These are phyloP conservation scores for Malacosoma neustria DNA, from an alignment of 2,888 invertebrate species.

Conservation along the genomic window DNA sequence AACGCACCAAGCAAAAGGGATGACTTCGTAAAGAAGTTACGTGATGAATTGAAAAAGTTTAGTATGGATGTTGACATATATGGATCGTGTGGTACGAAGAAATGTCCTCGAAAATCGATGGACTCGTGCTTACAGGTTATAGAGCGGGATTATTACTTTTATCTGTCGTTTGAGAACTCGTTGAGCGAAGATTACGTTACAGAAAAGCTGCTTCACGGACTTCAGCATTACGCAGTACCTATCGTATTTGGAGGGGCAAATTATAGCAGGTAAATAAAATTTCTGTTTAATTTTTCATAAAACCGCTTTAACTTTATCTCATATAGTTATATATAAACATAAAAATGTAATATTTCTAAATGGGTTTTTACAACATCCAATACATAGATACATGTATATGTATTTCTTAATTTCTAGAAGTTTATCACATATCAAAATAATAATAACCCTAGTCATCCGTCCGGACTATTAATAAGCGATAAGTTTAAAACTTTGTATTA, in stretches of 20 bases:
- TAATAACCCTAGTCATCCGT: too few relatives aligned
- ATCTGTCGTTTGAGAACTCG: constrained; percentile 47
- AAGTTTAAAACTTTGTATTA: too few relatives aligned
- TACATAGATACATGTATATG: too few relatives aligned
- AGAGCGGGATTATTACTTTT: constrained; percentile 39
- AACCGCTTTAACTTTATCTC: too few relatives aligned
- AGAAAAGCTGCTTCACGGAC: constrained; percentile 38
- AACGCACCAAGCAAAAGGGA: constrained; percentile 22
- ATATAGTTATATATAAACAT: too few relatives aligned
- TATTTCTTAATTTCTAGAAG: too few relatives aligned
- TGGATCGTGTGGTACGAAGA: constrained; percentile 30
- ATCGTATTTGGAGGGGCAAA: constrained; percentile 49
- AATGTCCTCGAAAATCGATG: constrained; percentile 21
- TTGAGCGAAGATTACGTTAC: constrained; percentile 46
- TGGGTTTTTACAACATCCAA: too few relatives aligned
- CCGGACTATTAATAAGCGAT: too few relatives aligned
- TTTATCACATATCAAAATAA: too few relatives aligned
- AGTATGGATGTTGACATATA: constrained; percentile 31
- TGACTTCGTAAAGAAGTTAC: constrained; percentile 19
- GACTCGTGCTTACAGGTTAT: constrained; percentile 26
- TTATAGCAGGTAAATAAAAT: constrained; percentile 36
- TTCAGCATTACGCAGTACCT: constrained; percentile 37
- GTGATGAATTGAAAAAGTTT: constrained; percentile 20
- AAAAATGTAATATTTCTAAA: too few relatives aligned
- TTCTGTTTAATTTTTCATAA: too few relatives aligned